phyloP scores from a whole-genome alignment of 2,113 vertebrate species.

The Variabilichromis moorii region DNA sequence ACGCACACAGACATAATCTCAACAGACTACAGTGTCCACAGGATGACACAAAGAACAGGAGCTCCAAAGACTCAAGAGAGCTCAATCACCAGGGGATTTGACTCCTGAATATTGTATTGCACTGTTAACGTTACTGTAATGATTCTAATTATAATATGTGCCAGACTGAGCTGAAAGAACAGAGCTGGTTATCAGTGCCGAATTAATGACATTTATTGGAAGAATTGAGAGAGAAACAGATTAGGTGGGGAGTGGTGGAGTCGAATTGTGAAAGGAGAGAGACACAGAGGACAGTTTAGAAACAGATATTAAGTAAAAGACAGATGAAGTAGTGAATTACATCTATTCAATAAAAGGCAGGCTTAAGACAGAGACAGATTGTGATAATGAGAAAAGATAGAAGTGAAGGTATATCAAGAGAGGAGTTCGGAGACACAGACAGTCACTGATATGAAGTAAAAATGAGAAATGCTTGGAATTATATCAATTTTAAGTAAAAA shows the following conservation, averaged over 20 bases:
- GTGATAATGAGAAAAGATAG: not conserved
- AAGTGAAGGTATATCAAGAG: not conserved
- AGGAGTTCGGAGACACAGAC: not conserved
- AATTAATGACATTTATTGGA: conserved; percentile 60
- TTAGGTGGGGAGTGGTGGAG: not conserved
- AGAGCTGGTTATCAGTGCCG: conserved; percentile 49
- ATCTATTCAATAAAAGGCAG: not conserved
- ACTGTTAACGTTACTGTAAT: conserved; percentile 46
- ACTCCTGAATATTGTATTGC: conserved; percentile 39
- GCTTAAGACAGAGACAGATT: not conserved
- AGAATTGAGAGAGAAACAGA: conserved; percentile 49
- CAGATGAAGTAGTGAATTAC: conserved; percentile 26
- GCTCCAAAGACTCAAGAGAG: conserved; percentile 22
- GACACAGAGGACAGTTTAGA: not conserved
- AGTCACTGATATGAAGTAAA: not conserved
- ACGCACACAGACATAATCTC: conserved; percentile 19
- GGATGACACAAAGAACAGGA: conserved; percentile 22
- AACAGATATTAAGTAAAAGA: conserved; percentile 13
- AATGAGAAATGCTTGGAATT: not conserved
- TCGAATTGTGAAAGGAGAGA: conserved; percentile 30
- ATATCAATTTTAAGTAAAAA: not conserved
- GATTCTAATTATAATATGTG: conserved; percentile 55
- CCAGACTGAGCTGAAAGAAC: conserved; percentile 41
- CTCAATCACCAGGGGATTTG: conserved; percentile 34
- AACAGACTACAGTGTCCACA: not conserved